Evolutionary conservation across 2,888 invertebrate species (phyloP), one percentile per base, ranked within the genome.

Genomic region (Andrena haemorrhoa): DNA sequence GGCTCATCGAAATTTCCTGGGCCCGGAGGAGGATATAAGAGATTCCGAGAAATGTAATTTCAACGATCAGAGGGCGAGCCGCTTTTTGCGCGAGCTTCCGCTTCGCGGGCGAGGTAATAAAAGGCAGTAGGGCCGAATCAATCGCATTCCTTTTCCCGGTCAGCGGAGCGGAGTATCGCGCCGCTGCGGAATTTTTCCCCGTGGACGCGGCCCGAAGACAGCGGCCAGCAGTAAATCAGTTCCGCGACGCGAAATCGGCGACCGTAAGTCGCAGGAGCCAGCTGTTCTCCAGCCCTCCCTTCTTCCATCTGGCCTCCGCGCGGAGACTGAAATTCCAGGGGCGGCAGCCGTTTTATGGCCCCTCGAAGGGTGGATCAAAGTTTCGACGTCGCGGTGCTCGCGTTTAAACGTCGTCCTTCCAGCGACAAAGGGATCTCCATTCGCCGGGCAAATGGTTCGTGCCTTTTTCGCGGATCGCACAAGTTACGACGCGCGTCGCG

Each of bases 101-200:
- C 72, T 61, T 60, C 56, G 41, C 71, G 47, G 26, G 3, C 68
- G 49, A n/a, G 26, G 79, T 79, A 82, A 85, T 85, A 82, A 87
- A 85, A 87, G 70, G 65, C 61, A 68, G 78, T 31, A 51, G 61
- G 51, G 65, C 29, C 76, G 79, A 86, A 87, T 69, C 85, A 85
- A 86, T 87, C 83, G 82, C 83, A 87, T 87, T 87, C 87, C 85
- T 68, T 51, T 84, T 78, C 71, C 79, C 78, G 81, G 69, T 78
- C 75, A 77, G 31, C 80, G 82, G 60, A 64, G 41, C 68, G 16
- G 68, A 72, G 83, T 65, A 77, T 71, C 83, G 79, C 82, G 71
- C 20, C 78, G 70, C 31, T 47, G 35, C 70, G 81, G 87, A 77
- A 85, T 87, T 82, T 82, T 79, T 79, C 68, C 31, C 56, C 41